Evolutionary conservation across 2,797 vertebrate genomes (phyloP).

Genomic region (Anomalospiza imberbis): DNA sequence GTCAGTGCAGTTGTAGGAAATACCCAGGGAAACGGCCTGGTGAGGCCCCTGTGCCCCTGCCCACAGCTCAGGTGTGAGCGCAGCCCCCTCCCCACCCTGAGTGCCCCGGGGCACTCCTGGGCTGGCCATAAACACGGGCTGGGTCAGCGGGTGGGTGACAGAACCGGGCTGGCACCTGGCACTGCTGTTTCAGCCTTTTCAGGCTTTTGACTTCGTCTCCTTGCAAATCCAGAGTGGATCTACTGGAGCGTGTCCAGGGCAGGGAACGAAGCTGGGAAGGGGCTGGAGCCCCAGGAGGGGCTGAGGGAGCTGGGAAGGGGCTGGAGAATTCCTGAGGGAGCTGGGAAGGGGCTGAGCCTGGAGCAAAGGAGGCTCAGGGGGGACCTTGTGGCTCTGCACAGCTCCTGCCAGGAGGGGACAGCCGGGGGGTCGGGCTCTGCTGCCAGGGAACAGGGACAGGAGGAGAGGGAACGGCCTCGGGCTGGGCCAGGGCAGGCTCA

Average conservation of each 20-base stretch:
- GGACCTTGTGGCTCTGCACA: neutral
- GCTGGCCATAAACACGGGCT: accelerated
- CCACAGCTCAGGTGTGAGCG: neutral
- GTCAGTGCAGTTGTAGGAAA: accelerated
- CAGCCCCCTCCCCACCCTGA: accelerated
- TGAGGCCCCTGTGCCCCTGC: accelerated
- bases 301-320: too few relatives aligned
- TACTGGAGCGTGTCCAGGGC: neutral
- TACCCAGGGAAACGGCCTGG: accelerated
- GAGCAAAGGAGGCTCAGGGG: neutral
- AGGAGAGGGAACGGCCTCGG: neutral
- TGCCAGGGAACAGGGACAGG: neutral
- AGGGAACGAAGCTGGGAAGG: neutral
- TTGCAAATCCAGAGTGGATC: neutral
- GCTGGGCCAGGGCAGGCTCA: neutral
- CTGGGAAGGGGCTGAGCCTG: neutral
- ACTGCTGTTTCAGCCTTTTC: neutral
- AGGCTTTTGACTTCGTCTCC: neutral
- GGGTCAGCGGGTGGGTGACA: neutral
- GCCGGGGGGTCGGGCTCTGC: neutral
- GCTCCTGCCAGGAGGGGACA: neutral
- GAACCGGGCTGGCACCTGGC: neutral
- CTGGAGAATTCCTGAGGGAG: neutral
- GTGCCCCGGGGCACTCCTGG: neutral
- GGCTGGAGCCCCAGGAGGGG: too few relatives aligned